Evolutionary conservation across 2,113 vertebrate genomes (phyloP).

Genomic region (Ammodytes marinus): DNA sequence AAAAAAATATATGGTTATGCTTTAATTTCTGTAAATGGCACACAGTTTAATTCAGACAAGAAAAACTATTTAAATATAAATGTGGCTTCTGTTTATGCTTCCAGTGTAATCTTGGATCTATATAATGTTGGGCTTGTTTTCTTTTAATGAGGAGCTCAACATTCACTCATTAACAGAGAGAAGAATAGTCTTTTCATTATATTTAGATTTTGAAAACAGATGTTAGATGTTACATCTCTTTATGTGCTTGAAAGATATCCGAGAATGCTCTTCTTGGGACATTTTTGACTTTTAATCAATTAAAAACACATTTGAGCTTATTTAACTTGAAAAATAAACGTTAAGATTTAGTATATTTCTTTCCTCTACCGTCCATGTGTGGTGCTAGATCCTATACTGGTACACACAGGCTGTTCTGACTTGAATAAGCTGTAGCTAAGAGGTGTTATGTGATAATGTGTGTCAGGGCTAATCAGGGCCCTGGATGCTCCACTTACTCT

Average conservation of each 20-base stretch:
- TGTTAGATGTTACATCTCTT: not conserved
- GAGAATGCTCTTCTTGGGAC: not conserved
- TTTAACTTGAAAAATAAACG: not conserved
- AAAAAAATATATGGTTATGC: not conserved
- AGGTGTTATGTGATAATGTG: slow-evolving; percentile 44
- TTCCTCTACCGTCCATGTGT: not conserved
- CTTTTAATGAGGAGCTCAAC: not conserved
- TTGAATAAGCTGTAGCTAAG: not conserved
- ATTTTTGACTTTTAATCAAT: not conserved
- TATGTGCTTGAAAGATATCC: not conserved
- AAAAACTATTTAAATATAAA: not conserved
- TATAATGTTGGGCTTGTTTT: not conserved
- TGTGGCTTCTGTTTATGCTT: not conserved
- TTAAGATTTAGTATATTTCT: not conserved
- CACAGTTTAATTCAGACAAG: not conserved
- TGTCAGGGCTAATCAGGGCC: slow-evolving; percentile 16
- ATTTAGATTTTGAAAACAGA: no score
- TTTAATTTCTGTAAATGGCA: not conserved
- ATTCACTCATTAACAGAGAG: not conserved
- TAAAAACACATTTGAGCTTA: not conserved
- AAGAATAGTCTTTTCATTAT: not conserved
- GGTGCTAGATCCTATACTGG: not conserved
- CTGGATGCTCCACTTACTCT: slow-evolving; percentile 44
- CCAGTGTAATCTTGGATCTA: not conserved
- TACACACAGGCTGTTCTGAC: not conserved